These are phyloP conservation scores for Felis chaus DNA, from an alignment of 2,113 vertebrate genomes.

Conservation along the genomic window DNA sequence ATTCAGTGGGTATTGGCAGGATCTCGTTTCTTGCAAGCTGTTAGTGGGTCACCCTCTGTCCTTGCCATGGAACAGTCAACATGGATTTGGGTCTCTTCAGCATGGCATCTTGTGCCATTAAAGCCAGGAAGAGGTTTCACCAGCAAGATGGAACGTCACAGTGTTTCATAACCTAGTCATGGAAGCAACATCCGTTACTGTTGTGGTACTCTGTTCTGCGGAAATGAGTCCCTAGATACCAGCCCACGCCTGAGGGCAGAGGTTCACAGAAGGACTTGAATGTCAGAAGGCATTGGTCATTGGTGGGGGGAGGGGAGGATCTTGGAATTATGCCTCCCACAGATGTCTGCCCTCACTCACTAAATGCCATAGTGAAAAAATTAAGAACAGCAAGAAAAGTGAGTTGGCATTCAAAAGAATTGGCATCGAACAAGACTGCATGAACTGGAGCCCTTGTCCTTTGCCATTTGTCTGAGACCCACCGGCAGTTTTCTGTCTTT, in stretches of 20 bases:
- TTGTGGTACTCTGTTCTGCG: fast-evolving
- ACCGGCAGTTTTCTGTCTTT: fast-evolving
- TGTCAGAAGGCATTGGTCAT: fast-evolving
- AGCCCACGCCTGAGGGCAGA: fast-evolving
- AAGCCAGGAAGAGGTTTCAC: too few relatives aligned
- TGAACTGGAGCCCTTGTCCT: not conserved
- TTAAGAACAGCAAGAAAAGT: too few relatives aligned
- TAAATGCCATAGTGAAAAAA: fast-evolving
- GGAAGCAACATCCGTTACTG: fast-evolving
- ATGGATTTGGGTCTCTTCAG: fast-evolving
- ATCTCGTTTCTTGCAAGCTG: fast-evolving
- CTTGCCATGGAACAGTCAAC: fast-evolving
- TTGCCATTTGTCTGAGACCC: fast-evolving
- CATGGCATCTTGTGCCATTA: fast-evolving
- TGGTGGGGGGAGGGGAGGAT: too few relatives aligned
- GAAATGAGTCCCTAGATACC: not conserved
- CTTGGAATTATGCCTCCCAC: not conserved
- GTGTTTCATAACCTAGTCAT: fast-evolving
- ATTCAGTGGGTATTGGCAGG: fast-evolving
- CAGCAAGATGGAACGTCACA: not conserved
- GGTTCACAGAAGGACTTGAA: fast-evolving
- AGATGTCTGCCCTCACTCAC: not conserved
- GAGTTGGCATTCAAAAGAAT: not conserved
- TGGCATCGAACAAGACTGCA: fast-evolving
- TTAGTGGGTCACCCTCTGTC: not conserved